Percentiles rank a stretch among this genome's conserved stretches.
phyloP scores from a whole-genome alignment of 1,140 invertebrate genomes.

The Dufourea novaeangliae region DNA sequence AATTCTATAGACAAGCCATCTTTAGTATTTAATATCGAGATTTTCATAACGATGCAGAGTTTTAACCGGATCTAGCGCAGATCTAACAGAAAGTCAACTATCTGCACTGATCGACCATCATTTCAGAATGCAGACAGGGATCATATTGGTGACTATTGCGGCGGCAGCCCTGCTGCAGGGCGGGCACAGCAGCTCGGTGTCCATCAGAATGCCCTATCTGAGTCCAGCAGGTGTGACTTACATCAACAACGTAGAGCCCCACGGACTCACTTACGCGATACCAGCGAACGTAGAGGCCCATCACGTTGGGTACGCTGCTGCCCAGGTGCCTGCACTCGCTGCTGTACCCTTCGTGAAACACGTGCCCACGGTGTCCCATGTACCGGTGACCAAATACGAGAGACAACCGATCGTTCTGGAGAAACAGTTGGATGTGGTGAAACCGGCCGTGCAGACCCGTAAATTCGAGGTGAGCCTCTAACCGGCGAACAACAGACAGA shows the following conservation, averaged over 20 bases:
- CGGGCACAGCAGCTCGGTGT: constrained; percentile 70
- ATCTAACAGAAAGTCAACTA: no score
- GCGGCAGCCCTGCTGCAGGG: constrained; percentile 73
- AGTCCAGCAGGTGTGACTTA: constrained; percentile 82
- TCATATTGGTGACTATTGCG: constrained; percentile 68
- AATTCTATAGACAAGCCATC: no score
- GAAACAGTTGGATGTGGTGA: constrained; percentile 82
- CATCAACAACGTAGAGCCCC: constrained; percentile 69
- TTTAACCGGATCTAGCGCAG: no score
- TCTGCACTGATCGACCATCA: not conserved
- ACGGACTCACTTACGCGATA: constrained; percentile 60
- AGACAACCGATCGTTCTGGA: constrained; percentile 82
- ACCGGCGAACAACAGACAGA: no score
- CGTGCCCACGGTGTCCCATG: constrained; percentile 80
- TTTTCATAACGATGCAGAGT: no score
- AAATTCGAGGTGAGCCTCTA: constrained; percentile 76
- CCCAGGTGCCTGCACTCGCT: constrained; percentile 73
- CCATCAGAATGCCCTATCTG: constrained; percentile 78
- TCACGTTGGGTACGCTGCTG: constrained; percentile 73
- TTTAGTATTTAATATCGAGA: no score
- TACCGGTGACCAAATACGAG: constrained; percentile 81
- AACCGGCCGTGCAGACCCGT: constrained; percentile 81
- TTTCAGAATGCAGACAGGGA: constrained; percentile 67
- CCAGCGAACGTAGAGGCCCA: constrained; percentile 73
- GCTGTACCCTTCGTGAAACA: constrained; percentile 81